Conservation (phyloP, 2,797 vertebrate genomes). For the Channa striata region DNA sequence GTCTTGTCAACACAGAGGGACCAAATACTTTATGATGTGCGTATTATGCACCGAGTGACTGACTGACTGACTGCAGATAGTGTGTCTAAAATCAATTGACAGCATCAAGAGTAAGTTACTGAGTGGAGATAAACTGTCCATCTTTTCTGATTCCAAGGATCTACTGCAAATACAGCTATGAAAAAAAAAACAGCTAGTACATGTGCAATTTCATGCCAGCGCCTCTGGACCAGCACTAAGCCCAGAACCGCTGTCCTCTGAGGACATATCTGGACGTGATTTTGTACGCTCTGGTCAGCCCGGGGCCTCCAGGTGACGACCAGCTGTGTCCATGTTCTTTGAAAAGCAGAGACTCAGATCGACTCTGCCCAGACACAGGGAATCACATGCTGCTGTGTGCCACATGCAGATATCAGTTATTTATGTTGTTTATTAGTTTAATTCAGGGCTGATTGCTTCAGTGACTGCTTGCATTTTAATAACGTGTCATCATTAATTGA, state of each 20-base stretch:
- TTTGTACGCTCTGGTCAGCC: no score
- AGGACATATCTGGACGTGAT: no score
- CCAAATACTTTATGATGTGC: neutral
- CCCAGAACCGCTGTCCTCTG: constrained; percentile 28
- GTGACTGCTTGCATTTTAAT: neutral
- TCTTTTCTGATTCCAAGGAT: neutral
- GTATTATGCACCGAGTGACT: neutral
- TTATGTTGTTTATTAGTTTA: neutral
- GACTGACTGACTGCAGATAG: neutral
- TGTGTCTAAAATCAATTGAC: neutral
- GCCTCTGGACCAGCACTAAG: neutral
- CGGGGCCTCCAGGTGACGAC: no score
- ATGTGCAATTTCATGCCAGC: constrained; percentile 3
- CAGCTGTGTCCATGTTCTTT: no score
- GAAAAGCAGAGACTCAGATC: no score
- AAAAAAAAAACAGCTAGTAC: neutral
- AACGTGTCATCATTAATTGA: neutral
- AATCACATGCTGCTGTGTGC: neutral
- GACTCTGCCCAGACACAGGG: no score
- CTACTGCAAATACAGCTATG: neutral
- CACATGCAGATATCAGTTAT: no score
- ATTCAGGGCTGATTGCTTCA: neutral
- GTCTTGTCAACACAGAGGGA: constrained; percentile 1
- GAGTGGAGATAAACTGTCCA: neutral
- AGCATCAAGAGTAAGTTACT: neutral